phyloP scores from a whole-genome alignment of 2,888 invertebrate genomes.

The Pyrrhosoma nymphula region DNA sequence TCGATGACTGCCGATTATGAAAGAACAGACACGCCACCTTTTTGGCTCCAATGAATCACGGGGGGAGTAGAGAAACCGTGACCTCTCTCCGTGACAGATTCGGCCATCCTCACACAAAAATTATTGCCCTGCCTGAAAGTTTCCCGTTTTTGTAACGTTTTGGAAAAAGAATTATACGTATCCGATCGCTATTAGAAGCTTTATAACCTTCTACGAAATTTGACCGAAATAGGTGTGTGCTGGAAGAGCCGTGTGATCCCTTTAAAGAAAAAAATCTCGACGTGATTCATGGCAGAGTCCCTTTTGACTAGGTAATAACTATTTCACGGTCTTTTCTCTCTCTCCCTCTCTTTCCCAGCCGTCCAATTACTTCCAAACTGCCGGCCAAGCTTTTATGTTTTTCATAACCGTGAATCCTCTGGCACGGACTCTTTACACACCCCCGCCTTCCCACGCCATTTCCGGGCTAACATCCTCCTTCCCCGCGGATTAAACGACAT shows the following conservation, averaged over 20 bases:
- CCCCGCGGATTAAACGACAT: neutral
- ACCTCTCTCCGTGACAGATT: neutral
- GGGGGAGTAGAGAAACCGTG: neutral
- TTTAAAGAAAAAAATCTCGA: neutral
- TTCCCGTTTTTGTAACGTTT: neutral
- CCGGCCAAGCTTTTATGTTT: slow-evolving; percentile 17
- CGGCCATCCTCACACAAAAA: neutral
- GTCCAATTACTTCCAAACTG: slow-evolving; percentile 25
- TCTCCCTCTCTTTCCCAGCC: neutral
- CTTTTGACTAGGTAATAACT: neutral
- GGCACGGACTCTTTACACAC: neutral
- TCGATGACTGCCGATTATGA: too few species aligned
- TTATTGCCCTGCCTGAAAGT: neutral
- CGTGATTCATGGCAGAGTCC: neutral
- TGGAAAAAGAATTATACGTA: neutral
- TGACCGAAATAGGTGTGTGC: neutral
- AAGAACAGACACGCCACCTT: too few species aligned
- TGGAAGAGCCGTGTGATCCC: neutral
- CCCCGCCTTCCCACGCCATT: neutral
- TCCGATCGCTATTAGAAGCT: neutral
- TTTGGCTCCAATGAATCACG: neutral
- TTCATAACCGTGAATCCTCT: slow-evolving; percentile 17
- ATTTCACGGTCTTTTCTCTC: neutral
- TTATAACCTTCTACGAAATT: neutral
- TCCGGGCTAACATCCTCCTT: too few species aligned